A percentile compares a stretch with the other conserved stretches of the same genome.
These are phyloP conservation scores for Mimas tiliae DNA, from an alignment of 2,888 invertebrate genomes.

Conservation along the genomic window DNA sequence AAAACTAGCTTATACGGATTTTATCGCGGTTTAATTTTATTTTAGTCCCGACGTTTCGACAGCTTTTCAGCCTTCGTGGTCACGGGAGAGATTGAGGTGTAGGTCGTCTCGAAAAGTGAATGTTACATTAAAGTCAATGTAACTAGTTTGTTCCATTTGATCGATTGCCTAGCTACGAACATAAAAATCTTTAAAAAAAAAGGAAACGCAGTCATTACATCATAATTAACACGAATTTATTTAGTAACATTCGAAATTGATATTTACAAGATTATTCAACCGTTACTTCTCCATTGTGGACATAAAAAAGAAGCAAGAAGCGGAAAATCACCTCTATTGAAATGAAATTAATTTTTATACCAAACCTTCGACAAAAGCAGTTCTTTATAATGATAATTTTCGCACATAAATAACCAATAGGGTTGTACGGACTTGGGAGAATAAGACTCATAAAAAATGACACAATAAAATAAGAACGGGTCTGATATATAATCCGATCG, in stretches of 20 bases:
- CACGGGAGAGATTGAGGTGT: no score
- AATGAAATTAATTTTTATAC: background rate
- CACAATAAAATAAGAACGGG: background rate
- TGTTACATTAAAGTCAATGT: no score
- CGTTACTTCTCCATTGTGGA: background rate
- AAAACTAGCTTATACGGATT: no score
- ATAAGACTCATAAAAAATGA: background rate
- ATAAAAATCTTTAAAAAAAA: no score
- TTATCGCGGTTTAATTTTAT: no score
- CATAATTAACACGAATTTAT: background rate
- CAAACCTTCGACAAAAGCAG: background rate
- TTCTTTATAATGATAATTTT: background rate
- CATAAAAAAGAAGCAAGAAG: background rate
- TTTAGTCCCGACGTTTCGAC: no score
- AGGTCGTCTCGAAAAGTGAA: no score
- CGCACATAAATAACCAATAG: background rate
- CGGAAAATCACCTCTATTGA: background rate
- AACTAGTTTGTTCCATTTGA: no score
- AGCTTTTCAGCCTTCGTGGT: no score
- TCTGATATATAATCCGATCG: constrained; percentile 12
- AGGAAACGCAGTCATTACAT: background rate
- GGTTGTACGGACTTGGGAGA: background rate
- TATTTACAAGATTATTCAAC: background rate
- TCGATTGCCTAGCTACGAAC: no score
- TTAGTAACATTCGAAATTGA: background rate